Evolutionary conservation across 2,888 invertebrate species (phyloP), one percentile per base, ranked within the genome.

Genomic region (Subacronicta megacephala): DNA sequence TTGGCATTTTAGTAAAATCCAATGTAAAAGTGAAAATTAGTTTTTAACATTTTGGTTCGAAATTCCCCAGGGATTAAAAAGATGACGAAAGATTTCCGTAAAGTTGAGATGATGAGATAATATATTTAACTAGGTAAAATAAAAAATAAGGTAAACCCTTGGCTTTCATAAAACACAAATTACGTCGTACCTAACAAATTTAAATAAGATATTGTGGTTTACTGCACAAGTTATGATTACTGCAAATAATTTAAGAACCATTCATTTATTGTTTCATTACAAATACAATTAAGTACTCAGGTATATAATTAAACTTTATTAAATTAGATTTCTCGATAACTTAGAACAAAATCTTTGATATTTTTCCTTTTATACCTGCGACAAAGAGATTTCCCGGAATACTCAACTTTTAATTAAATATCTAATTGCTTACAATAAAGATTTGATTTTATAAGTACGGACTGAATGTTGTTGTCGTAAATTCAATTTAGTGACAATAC

Each of bases 361-460:
- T 47, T 49, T 51, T 31, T 38, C 3, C 33, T 20, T 41, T 41
- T 35, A 18, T 31, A 29, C 10, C 3, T 12, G n/a, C 10, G 10
- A 31, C 40, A 13, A 38, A 38, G 20, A 42, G 12, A 6, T 29
- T 26, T 23, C 42, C 49, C 29, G 20, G 35, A 49, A 44, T 23
- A 37, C 29, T 20, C 7, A 41, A 37, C 36, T 45, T 50, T 59
- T 40, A 58, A 72, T 72, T 57, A 52, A 44, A 57, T 42, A 52
- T 51, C 43, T 58, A 15, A 50, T 36, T 44, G 31, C 38, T 37
- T 13, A 43, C 43, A 29, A 38, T 49, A 17, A 33, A 43, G 13
- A 69, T 68, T 52, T 49, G 20, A 37, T 12, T 59, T 45, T 26
- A 37, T n/a, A 29, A 52, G 23, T 26, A 58, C 23, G 35, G 15